Percentiles rank a stretch among this genome's conserved stretches.
These are phyloP conservation scores for Tapirus indicus DNA, from an alignment of 2,797 vertebrate genomes.

Conservation along the genomic window DNA sequence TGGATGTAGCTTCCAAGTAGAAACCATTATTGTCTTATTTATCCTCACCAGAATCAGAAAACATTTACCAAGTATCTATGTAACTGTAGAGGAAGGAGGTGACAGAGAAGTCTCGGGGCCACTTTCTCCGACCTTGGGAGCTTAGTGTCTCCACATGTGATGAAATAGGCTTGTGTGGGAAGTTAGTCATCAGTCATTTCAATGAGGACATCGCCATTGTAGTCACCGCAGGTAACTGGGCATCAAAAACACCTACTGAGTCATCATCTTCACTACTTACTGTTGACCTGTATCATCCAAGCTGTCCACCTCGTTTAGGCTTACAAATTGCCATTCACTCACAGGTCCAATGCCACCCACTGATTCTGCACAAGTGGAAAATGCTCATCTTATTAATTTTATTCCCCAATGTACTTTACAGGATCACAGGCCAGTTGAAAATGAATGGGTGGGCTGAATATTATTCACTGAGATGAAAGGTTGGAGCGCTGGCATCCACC, in stretches of 20 bases:
- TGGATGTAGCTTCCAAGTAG: not conserved
- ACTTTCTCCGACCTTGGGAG: not conserved
- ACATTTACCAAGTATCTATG: not conserved
- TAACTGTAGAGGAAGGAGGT: not conserved
- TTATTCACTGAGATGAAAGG: not conserved
- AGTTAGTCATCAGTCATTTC: not conserved
- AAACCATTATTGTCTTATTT: not conserved
- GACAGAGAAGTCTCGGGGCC: not conserved
- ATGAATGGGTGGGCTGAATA: not conserved
- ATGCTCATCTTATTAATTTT: not conserved
- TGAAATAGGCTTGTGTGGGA: not conserved
- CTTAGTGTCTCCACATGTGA: not conserved
- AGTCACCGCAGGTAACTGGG: fast-evolving
- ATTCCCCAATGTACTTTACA: not conserved
- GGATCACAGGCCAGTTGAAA: not conserved
- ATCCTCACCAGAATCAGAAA: not conserved
- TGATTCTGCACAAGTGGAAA: not conserved
- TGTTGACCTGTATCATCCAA: not conserved
- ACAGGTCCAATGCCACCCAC: not conserved
- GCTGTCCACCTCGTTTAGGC: not conserved
- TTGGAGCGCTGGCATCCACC: not conserved
- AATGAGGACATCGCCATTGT: not conserved
- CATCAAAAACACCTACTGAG: not conserved
- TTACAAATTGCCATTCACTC: not conserved
- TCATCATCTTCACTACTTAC: not conserved